phyloP scores from a whole-genome alignment of 2,888 invertebrate genomes.

The Agapostemon virescens region DNA sequence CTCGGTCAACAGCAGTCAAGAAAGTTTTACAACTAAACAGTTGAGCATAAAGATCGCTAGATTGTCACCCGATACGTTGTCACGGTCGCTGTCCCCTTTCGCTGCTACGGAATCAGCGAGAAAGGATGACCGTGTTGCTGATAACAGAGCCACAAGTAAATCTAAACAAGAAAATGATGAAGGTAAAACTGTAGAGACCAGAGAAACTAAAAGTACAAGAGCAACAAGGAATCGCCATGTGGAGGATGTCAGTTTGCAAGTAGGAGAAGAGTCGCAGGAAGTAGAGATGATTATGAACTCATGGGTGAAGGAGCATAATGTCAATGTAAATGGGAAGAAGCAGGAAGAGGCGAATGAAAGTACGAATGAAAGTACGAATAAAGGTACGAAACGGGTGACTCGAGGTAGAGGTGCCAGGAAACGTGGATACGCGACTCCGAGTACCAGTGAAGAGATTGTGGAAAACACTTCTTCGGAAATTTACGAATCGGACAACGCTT shows the following conservation, averaged over 20 bases:
- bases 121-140: not conserved
- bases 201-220: not conserved
- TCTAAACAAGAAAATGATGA: not conserved
- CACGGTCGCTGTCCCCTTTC: not conserved
- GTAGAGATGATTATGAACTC: slow-evolving; percentile 55
- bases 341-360: not conserved
- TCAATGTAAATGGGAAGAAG: not conserved
- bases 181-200: not conserved
- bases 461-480: slow-evolving; percentile 18
- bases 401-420: slow-evolving; percentile 17
- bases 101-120: not conserved
- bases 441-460: not conserved
- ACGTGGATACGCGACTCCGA: not conserved
- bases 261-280: slow-evolving; percentile 56
- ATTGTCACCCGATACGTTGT: not conserved
- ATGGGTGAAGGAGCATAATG: slow-evolving; percentile 11
- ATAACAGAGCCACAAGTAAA: not conserved
- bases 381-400: not conserved
- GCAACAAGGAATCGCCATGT: not conserved
- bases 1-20: not conserved
- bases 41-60: not conserved
- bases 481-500: slow-evolving; percentile 17
- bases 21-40: slow-evolving; percentile 9
- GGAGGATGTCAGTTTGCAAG: slow-evolving; percentile 2
- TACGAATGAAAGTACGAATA: not conserved